Evolutionary conservation across 1,140 invertebrate genomes (phyloP), one percentile per base, ranked within the genome.

Genomic region (Caenorhabditis tropicalis): DNA sequence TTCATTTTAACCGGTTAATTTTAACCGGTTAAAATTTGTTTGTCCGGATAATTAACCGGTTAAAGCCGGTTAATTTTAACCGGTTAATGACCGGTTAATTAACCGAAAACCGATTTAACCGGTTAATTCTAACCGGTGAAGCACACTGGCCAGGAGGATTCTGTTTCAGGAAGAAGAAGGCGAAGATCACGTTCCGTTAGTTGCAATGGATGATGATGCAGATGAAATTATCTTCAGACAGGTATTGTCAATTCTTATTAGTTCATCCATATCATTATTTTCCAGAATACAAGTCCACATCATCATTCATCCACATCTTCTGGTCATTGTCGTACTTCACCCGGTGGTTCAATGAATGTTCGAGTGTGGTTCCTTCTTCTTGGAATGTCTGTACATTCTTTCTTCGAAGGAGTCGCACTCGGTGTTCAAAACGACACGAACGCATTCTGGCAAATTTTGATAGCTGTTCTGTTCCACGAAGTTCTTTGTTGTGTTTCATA

Each of bases 381-480:
- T 31, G 92, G 91, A 10, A 87, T 92, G 10, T 91, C 92, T 27
- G 82, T 92, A 49, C 92, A 92, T 86, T 92, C 91, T 5, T 74
- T 93, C 16, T 92, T 92, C 84, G 92, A 92, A 90, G 92, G 92
- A 46, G 85, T 93, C 27, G 91, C 92, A 16, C 85, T 92, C 19
- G 92, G 92, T 19, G 88, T 93, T 19, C 91, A 89, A 60, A 82
- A 65, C 12, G 83, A 83, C n/a, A 65, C 65, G 15, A 81, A 83
- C 12, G 89, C 88, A 80, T 91, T 92, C 27, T 70, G 92, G 31
- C 92, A 91, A 65, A 82, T 93, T 2, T 89, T 92, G 79, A 87
- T 92, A 27, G 91, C 90, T 0, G 89, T 92, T 19, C 86, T 92
- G 27, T 81, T 92, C 15, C 92, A 92, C 84, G 92, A 92, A 86